phyloP scores from a whole-genome alignment of 2,797 vertebrate genomes.

The Triplophysa yarkandensis region DNA sequence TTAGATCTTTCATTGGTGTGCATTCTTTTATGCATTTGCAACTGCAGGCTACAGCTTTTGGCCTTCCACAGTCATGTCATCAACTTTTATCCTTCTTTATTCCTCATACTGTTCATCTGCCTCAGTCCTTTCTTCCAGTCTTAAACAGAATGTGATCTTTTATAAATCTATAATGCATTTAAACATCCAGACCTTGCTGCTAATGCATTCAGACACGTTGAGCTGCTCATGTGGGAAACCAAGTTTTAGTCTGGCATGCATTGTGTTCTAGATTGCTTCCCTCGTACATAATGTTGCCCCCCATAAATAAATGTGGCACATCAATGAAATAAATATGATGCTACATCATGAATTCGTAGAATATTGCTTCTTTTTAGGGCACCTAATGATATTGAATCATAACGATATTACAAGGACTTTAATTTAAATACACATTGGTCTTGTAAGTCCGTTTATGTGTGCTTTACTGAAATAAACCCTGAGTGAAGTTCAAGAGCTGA shows the following conservation, averaged over 20 bases:
- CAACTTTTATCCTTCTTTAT: background rate
- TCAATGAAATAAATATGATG: no score
- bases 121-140: background rate
- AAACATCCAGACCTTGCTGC: no score
- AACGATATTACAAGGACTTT: constrained; percentile 55
- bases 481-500: constrained; percentile 32
- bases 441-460: constrained; percentile 5
- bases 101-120: background rate
- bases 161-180: background rate
- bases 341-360: background rate
- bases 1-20: constrained; percentile 41
- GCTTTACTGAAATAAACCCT: constrained; percentile 14
- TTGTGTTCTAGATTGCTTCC: background rate
- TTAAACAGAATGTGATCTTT: constrained; percentile 49
- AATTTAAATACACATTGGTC: constrained; percentile 1
- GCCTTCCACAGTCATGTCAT: background rate
- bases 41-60: constrained; percentile 54
- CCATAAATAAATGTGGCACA: no score
- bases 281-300: background rate
- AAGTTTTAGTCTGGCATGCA: background rate
- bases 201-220: background rate
- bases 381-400: constrained; percentile 51
- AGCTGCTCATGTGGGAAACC: background rate
- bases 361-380: background rate
- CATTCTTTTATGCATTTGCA: constrained; percentile 50